Conservation (phyloP, 1,140 invertebrate species). For the Hypsibius dujardini region DNA sequence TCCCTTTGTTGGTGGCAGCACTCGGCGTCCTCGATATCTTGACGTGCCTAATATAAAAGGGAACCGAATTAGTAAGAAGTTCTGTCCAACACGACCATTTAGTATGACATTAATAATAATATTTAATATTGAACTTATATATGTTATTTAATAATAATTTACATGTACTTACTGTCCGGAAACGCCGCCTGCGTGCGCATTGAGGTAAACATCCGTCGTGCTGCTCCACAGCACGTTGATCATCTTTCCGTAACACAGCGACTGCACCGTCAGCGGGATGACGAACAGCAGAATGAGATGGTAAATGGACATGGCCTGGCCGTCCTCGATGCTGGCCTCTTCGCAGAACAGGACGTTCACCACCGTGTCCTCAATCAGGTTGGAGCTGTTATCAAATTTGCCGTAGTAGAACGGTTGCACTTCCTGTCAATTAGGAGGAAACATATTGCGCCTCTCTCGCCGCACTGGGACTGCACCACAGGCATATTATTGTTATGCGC, state of each 20-base stretch:
- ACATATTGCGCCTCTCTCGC: no score
- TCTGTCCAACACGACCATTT: no score
- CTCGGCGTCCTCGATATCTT: no score
- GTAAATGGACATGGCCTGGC: not conserved
- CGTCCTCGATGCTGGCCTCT: not conserved
- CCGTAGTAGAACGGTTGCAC: slow-evolving; percentile 11
- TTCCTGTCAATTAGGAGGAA: slow-evolving; percentile 9
- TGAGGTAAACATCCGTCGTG: no score
- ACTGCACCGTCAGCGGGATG: not conserved
- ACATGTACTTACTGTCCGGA: not conserved
- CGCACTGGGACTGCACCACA: no score
- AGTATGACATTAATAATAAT: no score
- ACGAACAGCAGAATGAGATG: not conserved
- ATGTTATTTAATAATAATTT: no score
- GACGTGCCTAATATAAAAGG: no score
- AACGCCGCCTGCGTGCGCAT: not conserved
- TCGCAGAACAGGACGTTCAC: not conserved
- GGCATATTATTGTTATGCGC: no score
- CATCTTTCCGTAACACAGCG: not conserved
- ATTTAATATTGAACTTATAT: no score
- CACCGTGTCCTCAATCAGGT: not conserved
- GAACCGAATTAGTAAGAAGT: no score
- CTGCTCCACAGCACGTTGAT: not conserved
- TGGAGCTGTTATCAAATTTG: not conserved
- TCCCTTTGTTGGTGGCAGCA: no score